Evolutionary conservation across 1,140 invertebrate species (phyloP), one percentile per base, ranked within the genome.

Genomic region (Nilaparvata lugens): DNA sequence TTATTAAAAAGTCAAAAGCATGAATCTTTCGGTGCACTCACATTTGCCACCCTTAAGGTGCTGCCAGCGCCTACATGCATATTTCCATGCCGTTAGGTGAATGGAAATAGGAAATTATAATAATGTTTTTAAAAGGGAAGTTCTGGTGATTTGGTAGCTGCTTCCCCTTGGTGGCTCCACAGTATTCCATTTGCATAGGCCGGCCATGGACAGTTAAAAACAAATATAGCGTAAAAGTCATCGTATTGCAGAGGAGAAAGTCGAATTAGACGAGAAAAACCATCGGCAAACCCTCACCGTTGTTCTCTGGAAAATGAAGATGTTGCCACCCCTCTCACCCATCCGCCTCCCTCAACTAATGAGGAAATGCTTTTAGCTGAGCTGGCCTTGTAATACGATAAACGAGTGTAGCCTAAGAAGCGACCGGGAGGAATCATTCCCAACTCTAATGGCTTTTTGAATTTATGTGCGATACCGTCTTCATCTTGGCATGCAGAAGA

Each of bases 281-380:
- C 19, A 51, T 51, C 23, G 48, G 23, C 23, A 51, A 6, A 67
- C 78, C 78, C 73, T 35, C 31, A 35, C 31, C 25, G 25, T 28
- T 28, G 3, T 28, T 45, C 42, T 13, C 42, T 45, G 21, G 21
- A 18, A 48, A 48, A 48, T 19, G 45, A 48, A 48, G 45, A 35
- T 35, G 31, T 35, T 35, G 31, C 31, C 7, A 2, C 45, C 21
- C 16, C 45, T 2, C 16, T 4, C 38, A 6, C 45, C 45, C 1
- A 9, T 7, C 45, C 1, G 2, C 21, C 16, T 11, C 21, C 45
- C 19, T n/a, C 45, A 5, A 19, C 21, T 60, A 60, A 60, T 60
- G 59, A 60, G 59, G 52, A 55, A 60, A 60, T 60, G 59, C 59
- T 60, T 60, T 60, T 60, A 60, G 59, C 59, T 21, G 28, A 42